Evolutionary conservation across 2,113 vertebrate genomes (phyloP).

Genomic region (Paraplagusia blochii): DNA sequence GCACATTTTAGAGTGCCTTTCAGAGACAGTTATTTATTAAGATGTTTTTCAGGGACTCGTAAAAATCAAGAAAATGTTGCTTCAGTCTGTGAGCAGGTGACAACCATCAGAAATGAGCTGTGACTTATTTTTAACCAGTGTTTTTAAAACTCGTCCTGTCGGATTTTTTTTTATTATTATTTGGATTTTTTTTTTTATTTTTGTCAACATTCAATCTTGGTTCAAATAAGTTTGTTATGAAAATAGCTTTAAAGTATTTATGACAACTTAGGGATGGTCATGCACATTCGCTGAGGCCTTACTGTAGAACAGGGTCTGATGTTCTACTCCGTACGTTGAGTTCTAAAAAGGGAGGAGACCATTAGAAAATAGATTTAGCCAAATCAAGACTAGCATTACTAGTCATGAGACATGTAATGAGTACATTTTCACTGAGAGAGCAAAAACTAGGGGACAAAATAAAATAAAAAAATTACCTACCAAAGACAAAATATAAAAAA

Average conservation of each 20-base stretch:
- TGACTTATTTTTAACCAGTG: conserved; percentile 47
- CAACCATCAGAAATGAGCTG: conserved; percentile 42
- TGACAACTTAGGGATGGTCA: conserved; percentile 41
- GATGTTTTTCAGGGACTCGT: conserved; percentile 70
- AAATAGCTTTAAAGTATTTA: conserved; percentile 53
- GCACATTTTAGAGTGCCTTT: conserved; percentile 73
- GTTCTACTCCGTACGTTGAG: conserved; percentile 17
- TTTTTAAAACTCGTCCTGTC: conserved; percentile 47
- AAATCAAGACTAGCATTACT: conserved; percentile 34
- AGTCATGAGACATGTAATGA: background rate
- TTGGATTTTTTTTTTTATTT: conserved; percentile 6
- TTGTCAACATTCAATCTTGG: conserved; percentile 14
- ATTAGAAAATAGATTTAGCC: conserved; percentile 11
- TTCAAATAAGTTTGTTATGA: conserved; percentile 35
- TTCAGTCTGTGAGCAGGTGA: conserved; percentile 29
- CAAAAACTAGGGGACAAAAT: too few relatives aligned
- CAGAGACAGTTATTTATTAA: conserved; percentile 69
- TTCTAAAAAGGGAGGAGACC: conserved; percentile 12
- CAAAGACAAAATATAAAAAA: too few relatives aligned
- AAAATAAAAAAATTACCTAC: too few relatives aligned
- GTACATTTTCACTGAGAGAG: background rate
- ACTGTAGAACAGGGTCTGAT: conserved; percentile 36
- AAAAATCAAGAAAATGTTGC: conserved; percentile 50
- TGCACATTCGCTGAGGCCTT: conserved; percentile 57
- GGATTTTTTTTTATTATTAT: conserved; percentile 8